Percentiles rank a stretch among this genome's conserved stretches.
Conservation (phyloP, 2,797 vertebrate species). For the Pangasius larnaudii region DNA sequence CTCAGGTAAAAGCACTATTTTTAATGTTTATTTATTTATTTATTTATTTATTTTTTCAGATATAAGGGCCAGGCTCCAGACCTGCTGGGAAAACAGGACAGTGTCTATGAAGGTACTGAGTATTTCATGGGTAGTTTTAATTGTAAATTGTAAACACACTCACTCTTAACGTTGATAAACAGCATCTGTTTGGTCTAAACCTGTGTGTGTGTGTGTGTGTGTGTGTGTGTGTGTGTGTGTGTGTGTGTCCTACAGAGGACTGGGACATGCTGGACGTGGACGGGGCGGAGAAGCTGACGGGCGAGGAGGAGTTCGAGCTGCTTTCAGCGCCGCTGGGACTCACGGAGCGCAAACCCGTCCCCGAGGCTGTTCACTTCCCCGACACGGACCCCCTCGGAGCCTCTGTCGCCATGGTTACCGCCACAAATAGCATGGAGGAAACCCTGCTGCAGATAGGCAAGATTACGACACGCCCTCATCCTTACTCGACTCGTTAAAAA, state of each 20-base stretch:
- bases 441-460: conserved; percentile 95
- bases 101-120: conserved; percentile 93
- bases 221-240: conserved; percentile 14
- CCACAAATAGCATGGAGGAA: conserved; percentile 98
- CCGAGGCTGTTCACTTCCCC: conserved; percentile 93
- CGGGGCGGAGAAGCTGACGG: conserved; percentile 92
- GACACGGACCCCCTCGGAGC: conserved; percentile 96
- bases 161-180: background rate
- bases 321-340: conserved; percentile 91
- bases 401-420: conserved; percentile 96
- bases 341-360: conserved; percentile 88
- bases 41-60: conserved; percentile 69
- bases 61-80: conserved; percentile 97
- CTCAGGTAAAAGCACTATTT: background rate
- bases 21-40: background rate
- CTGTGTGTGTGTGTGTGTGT: background rate
- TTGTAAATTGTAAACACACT: background rate
- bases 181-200: background rate
- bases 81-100: conserved; percentile 97
- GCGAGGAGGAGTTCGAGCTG: conserved; percentile 96
- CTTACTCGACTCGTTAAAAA: too few relatives aligned
- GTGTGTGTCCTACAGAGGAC: conserved; percentile 82
- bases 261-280: conserved; percentile 99
- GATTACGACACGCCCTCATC: background rate
- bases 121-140: background rate